Percentiles rank a stretch among this genome's conserved stretches.
Evolutionary conservation across 2,113 vertebrate species (phyloP).

Genomic region (Gorsachius goisagi): DNA sequence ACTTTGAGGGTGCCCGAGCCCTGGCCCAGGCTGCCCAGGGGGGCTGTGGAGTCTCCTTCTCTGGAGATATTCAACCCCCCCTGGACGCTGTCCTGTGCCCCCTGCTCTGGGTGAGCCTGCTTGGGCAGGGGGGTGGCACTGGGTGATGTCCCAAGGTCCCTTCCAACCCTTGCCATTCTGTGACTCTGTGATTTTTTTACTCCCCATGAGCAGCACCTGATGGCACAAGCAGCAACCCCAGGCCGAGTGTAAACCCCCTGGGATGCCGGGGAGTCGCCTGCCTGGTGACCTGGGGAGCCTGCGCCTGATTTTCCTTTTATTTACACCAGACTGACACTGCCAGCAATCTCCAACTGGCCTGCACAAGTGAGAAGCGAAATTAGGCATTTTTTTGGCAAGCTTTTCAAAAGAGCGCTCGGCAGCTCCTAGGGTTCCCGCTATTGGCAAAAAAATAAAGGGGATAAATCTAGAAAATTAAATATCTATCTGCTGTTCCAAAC

Average conservation of each 20-base stretch:
- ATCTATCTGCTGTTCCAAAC: conserved; percentile 6
- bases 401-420: conserved; percentile 32
- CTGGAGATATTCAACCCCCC: too few relatives aligned
- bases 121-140: too few relatives aligned
- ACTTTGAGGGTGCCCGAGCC: too few relatives aligned
- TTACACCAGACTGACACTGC: background rate
- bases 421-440: background rate
- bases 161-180: too few relatives aligned
- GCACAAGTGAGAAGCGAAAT: conserved; percentile 8
- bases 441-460: conserved; percentile 50
- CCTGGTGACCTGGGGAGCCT: background rate
- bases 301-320: background rate
- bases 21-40: too few relatives aligned
- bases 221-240: background rate
- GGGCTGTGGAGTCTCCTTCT: too few relatives aligned
- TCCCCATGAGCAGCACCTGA: background rate
- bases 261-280: background rate
- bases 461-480: conserved; percentile 37
- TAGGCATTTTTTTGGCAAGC: background rate
- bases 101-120: too few relatives aligned
- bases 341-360: background rate
- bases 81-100: too few relatives aligned
- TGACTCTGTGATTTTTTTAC: background rate
- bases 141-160: too few relatives aligned
- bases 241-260: background rate